phyloP scores from a whole-genome alignment of 2,797 vertebrate genomes.

The Remorina albescens region DNA sequence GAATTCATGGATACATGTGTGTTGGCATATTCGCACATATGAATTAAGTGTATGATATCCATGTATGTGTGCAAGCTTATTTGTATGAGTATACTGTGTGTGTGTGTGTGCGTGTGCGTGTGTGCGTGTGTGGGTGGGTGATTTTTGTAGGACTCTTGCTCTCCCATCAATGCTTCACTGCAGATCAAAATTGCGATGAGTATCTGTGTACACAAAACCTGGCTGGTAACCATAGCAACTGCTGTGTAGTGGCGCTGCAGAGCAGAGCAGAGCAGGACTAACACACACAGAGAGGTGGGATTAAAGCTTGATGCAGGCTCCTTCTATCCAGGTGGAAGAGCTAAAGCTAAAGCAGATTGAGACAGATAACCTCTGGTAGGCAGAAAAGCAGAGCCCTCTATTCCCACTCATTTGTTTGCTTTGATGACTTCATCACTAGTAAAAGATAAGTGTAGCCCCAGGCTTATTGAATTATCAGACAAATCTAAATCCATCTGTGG shows the following conservation, averaged over 20 bases:
- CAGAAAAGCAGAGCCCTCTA: slow-evolving; percentile 28
- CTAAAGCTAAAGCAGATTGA: slow-evolving; percentile 49
- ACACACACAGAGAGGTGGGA: slow-evolving; percentile 40
- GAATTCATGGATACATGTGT: slow-evolving; percentile 40
- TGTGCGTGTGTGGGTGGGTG: slow-evolving; percentile 41
- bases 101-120: slow-evolving; percentile 1
- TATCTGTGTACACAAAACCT: slow-evolving; percentile 76
- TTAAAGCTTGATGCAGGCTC: slow-evolving; percentile 49
- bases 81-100: neutral
- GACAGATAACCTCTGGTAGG: slow-evolving; percentile 49
- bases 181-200: slow-evolving; percentile 78
- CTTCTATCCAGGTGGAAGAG: slow-evolving; percentile 39
- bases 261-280: slow-evolving; percentile 59
- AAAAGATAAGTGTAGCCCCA: slow-evolving; percentile 63
- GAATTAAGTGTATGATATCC: slow-evolving; percentile 11
- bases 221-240: slow-evolving; percentile 85
- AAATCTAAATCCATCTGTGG: slow-evolving; percentile 47
- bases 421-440: slow-evolving; percentile 64
- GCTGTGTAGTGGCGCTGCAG: slow-evolving; percentile 77
- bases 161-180: slow-evolving; percentile 65
- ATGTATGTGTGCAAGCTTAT: neutral
- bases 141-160: slow-evolving; percentile 56
- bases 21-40: slow-evolving; percentile 27
- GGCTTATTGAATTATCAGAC: slow-evolving; percentile 59
- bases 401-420: slow-evolving; percentile 54